Conservation (phyloP, 2,888 invertebrate species). For the Stenoptilia bipunctidactyla region DNA sequence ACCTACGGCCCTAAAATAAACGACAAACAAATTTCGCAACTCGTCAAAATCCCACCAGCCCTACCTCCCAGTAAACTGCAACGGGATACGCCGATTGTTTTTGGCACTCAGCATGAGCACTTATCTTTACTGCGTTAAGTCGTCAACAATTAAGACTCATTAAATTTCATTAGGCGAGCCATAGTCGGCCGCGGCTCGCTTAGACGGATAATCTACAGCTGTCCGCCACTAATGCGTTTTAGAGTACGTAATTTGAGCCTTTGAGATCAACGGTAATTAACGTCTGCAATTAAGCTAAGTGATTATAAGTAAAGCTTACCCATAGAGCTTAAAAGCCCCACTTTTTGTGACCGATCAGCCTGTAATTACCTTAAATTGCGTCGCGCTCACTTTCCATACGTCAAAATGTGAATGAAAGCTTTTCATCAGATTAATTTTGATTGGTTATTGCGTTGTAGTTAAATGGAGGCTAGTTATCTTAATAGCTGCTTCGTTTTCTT, state of each 20-base stretch:
- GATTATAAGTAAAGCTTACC: slow-evolving; percentile 34
- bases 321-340: background rate
- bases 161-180: slow-evolving; percentile 53
- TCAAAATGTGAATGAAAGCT: background rate
- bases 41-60: no score
- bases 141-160: slow-evolving; percentile 69
- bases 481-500: no score
- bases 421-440: slow-evolving; percentile 1
- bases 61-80: no score
- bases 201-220: slow-evolving; percentile 70
- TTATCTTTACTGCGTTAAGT: slow-evolving; percentile 64
- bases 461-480: no score
- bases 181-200: slow-evolving; percentile 33
- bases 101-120: slow-evolving; percentile 42
- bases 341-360: background rate
- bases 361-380: background rate
- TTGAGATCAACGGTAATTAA: slow-evolving; percentile 68
- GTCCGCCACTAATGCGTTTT: slow-evolving; percentile 70
- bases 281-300: slow-evolving; percentile 68
- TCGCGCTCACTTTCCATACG: background rate
- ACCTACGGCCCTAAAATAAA: no score
- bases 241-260: slow-evolving; percentile 72
- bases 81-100: slow-evolving; percentile 36
- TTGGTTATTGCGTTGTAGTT: background rate
- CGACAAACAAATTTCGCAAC: no score